These are phyloP conservation scores for Dallia pectoralis DNA, from an alignment of 2,797 vertebrate species.

Conservation along the genomic window DNA sequence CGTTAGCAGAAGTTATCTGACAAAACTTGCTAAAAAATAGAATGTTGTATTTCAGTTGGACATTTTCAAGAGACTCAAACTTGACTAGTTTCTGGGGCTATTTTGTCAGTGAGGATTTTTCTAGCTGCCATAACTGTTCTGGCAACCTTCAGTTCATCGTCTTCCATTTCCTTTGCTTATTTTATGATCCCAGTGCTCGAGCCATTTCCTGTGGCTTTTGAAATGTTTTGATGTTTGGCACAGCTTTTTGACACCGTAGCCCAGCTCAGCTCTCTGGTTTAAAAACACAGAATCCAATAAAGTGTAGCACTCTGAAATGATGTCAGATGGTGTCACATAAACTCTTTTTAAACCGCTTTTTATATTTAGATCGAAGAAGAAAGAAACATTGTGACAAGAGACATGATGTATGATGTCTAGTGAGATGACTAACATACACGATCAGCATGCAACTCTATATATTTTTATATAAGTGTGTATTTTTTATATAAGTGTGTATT, in stretches of 20 bases:
- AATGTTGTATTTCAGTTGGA: constrained; percentile 21
- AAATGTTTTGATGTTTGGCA: not conserved
- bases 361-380: not conserved
- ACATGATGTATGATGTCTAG: not conserved
- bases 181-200: constrained; percentile 18
- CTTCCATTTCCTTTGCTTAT: constrained; percentile 16
- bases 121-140: constrained; percentile 30
- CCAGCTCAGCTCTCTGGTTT: not conserved
- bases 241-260: not conserved
- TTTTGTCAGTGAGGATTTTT: constrained; percentile 10
- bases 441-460: not conserved
- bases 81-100: not conserved
- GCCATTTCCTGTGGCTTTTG: constrained; percentile 1
- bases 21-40: constrained; percentile 14
- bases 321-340: not conserved
- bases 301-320: not conserved
- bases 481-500: too few relatives aligned
- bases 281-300: not conserved
- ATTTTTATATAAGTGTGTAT: too few relatives aligned
- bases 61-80: constrained; percentile 31
- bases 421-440: not conserved
- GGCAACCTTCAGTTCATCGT: constrained; percentile 20
- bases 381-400: not conserved
- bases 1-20: not conserved
- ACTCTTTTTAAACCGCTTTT: not conserved